A percentile compares a stretch with the other conserved stretches of the same genome.
These are phyloP conservation scores for Odontocolon sp. DNA, from an alignment of 2,888 invertebrate species.

Conservation along the genomic window DNA sequence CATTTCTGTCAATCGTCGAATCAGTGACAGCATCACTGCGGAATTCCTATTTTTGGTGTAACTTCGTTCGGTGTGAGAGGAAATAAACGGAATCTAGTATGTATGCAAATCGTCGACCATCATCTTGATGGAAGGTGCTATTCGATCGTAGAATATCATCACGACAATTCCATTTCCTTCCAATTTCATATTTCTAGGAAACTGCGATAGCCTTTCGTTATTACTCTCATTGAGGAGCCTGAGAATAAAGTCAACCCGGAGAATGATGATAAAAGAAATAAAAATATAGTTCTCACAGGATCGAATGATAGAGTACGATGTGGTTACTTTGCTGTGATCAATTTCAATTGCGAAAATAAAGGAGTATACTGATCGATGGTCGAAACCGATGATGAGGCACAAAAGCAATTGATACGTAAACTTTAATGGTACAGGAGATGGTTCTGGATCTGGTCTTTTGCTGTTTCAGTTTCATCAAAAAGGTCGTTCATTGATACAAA, in stretches of 20 bases:
- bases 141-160: background rate
- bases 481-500: background rate
- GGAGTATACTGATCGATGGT: background rate
- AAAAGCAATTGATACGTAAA: background rate
- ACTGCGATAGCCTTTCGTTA: constrained; percentile 4
- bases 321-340: background rate
- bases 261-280: background rate
- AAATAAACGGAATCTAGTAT: background rate
- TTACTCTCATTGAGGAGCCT: background rate
- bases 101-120: background rate
- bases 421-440: background rate
- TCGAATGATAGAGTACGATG: background rate
- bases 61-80: background rate
- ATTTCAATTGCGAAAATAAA: background rate
- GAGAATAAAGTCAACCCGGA: background rate
- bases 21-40: background rate
- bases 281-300: no score
- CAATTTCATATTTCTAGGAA: background rate
- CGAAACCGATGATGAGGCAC: background rate
- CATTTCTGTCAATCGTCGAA: background rate
- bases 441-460: background rate
- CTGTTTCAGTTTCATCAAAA: background rate
- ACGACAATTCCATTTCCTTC: background rate
- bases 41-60: no score
- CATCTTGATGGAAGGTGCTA: background rate